Evolutionary conservation across 2,888 invertebrate genomes (phyloP), one percentile per base, ranked within the genome.

Genomic region (Hypsopygia costalis): DNA sequence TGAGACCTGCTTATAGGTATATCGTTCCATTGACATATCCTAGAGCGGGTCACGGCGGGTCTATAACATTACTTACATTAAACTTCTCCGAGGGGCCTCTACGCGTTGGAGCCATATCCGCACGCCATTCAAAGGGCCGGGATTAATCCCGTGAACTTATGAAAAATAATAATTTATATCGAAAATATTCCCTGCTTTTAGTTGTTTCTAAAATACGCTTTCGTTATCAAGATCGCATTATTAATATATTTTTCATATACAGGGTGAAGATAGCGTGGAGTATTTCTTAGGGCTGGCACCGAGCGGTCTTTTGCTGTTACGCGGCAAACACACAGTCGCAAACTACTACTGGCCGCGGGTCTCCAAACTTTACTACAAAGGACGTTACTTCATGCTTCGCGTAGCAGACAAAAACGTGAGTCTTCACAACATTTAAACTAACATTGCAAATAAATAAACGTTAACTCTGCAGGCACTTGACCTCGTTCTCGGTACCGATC

Each of bases 321-420:
- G 97, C 61, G 98, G 98, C 83, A 98, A 98, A 90, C 95, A 94
- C 76, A 98, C 98, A 81, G 98, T 98, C 50, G 98, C 97, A 60
- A 98, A 97, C 90, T 98, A 98, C 90, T 98, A 97, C 90, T 98
- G 98, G 98, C 98, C 98, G 51, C 92, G 98, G 69, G 98, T 98
- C 74, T 95, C 96, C 62, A 98, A 98, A 91, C 95, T 98, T 69
- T 97, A 97, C 85, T 97, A 96, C 90, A 98, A 98, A 91, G 97
- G 97, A 66, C 94, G 97, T 73, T 97, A 97, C 89, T 98, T 98
- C 89, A 98, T 98, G 96, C 91, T 98, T 44, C 92, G 96, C 69
- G 98, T 98, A 56, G 95, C 95, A 66, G 98, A 98, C 89, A 98
- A 98, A 91, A 97, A 97, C 89, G 97, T 49, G 35, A 45, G 45